Evolutionary conservation across 2,888 invertebrate species (phyloP).

Genomic region (Zaprionus lineosus): DNA sequence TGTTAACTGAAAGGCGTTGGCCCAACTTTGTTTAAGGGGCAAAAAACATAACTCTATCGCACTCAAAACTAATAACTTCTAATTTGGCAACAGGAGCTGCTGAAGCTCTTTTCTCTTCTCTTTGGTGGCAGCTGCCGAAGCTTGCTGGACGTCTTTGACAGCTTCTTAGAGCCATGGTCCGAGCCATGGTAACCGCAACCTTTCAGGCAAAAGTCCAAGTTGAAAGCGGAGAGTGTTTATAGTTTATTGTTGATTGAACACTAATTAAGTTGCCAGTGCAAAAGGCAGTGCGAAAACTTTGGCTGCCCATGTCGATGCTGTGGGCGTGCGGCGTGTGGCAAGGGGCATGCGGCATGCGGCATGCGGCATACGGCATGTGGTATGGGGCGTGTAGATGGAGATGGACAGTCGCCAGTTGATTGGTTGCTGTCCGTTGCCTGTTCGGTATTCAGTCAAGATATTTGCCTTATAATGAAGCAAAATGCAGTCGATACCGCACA

Average conservation of each 20-base stretch:
- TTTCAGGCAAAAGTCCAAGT: slow-evolving; percentile 69
- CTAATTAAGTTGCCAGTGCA: slow-evolving; percentile 81
- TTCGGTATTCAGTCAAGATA: slow-evolving; percentile 48
- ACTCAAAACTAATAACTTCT: slow-evolving; percentile 74
- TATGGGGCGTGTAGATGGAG: slow-evolving; percentile 20
- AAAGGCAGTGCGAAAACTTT: slow-evolving; percentile 64
- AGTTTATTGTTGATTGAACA: slow-evolving; percentile 83
- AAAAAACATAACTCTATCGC: slow-evolving; percentile 26
- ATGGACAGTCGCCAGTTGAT: slow-evolving; percentile 63
- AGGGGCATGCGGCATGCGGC: slow-evolving; percentile 2
- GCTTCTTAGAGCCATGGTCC: slow-evolving; percentile 48
- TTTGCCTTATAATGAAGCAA: slow-evolving; percentile 65
- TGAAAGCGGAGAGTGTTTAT: slow-evolving; percentile 70
- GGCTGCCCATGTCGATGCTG: too few relatives aligned
- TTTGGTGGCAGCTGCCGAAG: slow-evolving; percentile 15
- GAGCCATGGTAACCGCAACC: slow-evolving; percentile 72
- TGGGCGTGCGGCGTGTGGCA: slow-evolving; percentile 42
- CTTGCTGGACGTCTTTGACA: slow-evolving; percentile 43
- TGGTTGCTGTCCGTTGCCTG: slow-evolving; percentile 39
- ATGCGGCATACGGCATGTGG: slow-evolving; percentile 11
- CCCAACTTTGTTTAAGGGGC: slow-evolving; percentile 22
- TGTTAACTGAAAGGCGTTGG: slow-evolving; percentile 15
- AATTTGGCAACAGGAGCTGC: slow-evolving; percentile 49
- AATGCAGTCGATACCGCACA: slow-evolving; percentile 50
- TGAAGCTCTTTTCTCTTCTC: neutral